phyloP scores from a whole-genome alignment of 2,797 vertebrate species.

The Craterocephalus amniculus region DNA sequence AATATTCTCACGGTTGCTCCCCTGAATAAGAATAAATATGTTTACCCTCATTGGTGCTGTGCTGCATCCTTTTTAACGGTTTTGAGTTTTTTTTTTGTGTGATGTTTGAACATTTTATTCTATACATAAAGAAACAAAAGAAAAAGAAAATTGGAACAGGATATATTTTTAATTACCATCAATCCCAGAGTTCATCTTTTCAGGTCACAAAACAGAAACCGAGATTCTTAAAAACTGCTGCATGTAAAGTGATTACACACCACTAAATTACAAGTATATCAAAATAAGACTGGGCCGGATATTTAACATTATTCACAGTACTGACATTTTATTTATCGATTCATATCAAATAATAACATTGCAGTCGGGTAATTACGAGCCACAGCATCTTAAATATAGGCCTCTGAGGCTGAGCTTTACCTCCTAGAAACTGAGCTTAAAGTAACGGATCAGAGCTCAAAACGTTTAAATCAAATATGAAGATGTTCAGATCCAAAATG shows the following conservation, averaged over 20 bases:
- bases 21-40: conserved; percentile 4
- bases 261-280: conserved; percentile 1
- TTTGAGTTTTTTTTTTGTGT: not conserved
- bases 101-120: not conserved
- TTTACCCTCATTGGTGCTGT: not conserved
- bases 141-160: not conserved
- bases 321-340: not conserved
- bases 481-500: no score
- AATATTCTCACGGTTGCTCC: conserved; percentile 12
- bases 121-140: not conserved
- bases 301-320: not conserved
- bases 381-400: not conserved
- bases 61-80: not conserved
- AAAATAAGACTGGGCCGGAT: not conserved
- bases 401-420: not conserved
- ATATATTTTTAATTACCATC: not conserved
- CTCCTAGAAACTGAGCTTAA: not conserved
- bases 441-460: not conserved
- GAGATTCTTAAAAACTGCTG: not conserved
- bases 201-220: conserved; percentile 9
- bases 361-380: not conserved
- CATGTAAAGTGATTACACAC: not conserved
- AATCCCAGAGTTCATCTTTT: not conserved
- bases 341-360: not conserved
- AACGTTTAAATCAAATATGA: not conserved